Percentiles rank a stretch among this genome's conserved stretches.
Evolutionary conservation across 2,113 vertebrate genomes (phyloP).

Genomic region (Orientallactaga bullata): DNA sequence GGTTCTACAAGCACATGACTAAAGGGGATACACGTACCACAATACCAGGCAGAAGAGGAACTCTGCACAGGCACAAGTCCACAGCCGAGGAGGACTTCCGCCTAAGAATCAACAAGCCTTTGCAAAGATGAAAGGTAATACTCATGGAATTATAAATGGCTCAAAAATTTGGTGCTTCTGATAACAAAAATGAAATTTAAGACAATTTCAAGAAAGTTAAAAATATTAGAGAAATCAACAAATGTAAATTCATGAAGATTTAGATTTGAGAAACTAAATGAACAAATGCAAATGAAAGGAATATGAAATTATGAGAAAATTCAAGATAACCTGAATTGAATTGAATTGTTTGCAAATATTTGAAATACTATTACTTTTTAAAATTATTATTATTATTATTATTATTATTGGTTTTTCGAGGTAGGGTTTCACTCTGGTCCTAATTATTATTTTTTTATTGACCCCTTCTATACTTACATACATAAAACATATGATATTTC

Average conservation of each 20-base stretch:
- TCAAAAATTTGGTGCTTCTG: not conserved
- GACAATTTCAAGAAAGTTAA: not conserved
- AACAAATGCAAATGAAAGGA: not conserved
- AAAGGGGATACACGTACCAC: not conserved
- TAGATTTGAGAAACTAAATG: not conserved
- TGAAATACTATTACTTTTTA: not conserved
- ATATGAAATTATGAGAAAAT: not conserved
- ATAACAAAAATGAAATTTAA: not conserved
- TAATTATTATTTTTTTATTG: no score
- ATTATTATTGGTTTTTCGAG: no score
- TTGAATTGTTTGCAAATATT: slow-evolving; percentile 39
- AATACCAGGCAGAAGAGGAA: not conserved
- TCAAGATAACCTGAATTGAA: not conserved
- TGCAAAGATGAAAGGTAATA: not conserved
- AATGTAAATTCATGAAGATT: slow-evolving; percentile 23
- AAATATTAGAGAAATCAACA: not conserved
- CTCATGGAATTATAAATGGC: not conserved
- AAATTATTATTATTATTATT: no score
- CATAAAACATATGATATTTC: no score
- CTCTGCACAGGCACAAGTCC: not conserved
- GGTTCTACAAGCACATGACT: no score
- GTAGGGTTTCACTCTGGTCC: no score
- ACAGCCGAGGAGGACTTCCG: not conserved
- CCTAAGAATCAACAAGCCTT: not conserved
- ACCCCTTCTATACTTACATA: no score